Base-by-base conservation (phyloP, 2,888 invertebrate species). In the Platycnemis pennipes region DNA sequence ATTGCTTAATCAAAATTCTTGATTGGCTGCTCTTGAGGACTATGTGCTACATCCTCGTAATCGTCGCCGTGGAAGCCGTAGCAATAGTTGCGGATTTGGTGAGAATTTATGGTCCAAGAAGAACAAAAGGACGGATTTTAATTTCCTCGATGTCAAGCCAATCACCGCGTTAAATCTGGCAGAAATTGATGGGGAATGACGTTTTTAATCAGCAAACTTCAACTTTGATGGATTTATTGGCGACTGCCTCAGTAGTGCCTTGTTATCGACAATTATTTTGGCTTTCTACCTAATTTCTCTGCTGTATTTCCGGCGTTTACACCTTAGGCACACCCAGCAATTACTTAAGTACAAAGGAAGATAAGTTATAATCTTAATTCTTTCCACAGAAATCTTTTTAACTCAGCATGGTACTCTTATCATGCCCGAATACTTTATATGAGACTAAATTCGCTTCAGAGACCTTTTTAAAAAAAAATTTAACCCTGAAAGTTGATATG, bases 1-100 rank as follows among this genome's bases (percentile, higher is more conserved):
- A 77, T 37, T 37, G 77, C 77, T 77, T 77, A 77, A 77, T 77
- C 37, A 77, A 77, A 77, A 77, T 77, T 77, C 13, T 37, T 37
- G 77, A 77, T 77, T 77, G 77, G 37, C 77, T 77, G 77, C 63
- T 26, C 63, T 63, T 19, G 26, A 63, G 63, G 63, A n/a, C 63
- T n/a, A 22, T 63, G 7, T 63, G 77, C 7, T 37, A 77, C 37
- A 37, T 37, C 37, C 77, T n/a, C 31, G 77, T 77, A 77, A 77
- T 77, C 26, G 77, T 77, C 77, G 37, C 77, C 77, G 16, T 26
- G 77, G 77, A 77, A 77, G 77, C 77, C 77, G 77, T 77, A 31
- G 37, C 37, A 77, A 26, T 37, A 11, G 19, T 19, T 37, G 77
- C 77, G 77, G 77, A 31, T 77, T 77, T 77, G 8, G 11, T 16